These are phyloP conservation scores for Atethmia centrago DNA, from an alignment of 2,888 invertebrate genomes.

Conservation along the genomic window DNA sequence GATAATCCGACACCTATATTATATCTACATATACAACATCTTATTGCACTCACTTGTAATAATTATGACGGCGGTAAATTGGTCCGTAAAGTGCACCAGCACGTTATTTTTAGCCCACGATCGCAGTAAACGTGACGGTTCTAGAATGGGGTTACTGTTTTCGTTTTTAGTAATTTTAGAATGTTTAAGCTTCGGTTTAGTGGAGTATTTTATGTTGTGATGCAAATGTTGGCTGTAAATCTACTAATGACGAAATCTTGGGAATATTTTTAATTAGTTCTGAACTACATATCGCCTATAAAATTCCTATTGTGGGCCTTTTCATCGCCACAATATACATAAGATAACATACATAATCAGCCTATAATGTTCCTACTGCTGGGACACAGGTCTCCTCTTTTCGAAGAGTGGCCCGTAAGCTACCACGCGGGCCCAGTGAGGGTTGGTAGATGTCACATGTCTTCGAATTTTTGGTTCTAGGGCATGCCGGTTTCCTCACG, in stretches of 20 bases:
- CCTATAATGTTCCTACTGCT: too few species aligned
- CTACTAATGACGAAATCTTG: slow-evolving; percentile 8
- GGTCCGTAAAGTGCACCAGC: slow-evolving; percentile 52
- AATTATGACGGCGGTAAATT: slow-evolving; percentile 44
- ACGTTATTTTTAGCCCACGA: slow-evolving; percentile 68
- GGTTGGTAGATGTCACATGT: too few species aligned
- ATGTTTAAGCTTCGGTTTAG: slow-evolving; percentile 26
- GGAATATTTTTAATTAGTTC: slow-evolving; percentile 4
- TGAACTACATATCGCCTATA: neutral
- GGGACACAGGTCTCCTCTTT: too few species aligned
- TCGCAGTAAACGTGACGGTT: slow-evolving; percentile 44
- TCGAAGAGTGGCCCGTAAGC: too few species aligned
- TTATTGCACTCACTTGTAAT: slow-evolving; percentile 40
- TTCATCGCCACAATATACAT: neutral
- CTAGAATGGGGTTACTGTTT: slow-evolving; percentile 47
- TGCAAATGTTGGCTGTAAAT: slow-evolving; percentile 16
- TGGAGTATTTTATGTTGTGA: slow-evolving; percentile 5
- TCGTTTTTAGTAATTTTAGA: slow-evolving; percentile 50
- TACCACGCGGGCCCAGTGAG: too few species aligned
- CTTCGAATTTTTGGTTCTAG: too few species aligned
- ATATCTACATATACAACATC: slow-evolving; percentile 39
- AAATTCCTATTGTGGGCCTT: slow-evolving; percentile 4
- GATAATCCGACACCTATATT: slow-evolving; percentile 62
- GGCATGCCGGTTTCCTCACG: too few species aligned
- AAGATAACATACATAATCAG: too few species aligned